These are phyloP conservation scores for Halichoeres trimaculatus DNA, from an alignment of 2,113 vertebrate genomes.

Conservation along the genomic window DNA sequence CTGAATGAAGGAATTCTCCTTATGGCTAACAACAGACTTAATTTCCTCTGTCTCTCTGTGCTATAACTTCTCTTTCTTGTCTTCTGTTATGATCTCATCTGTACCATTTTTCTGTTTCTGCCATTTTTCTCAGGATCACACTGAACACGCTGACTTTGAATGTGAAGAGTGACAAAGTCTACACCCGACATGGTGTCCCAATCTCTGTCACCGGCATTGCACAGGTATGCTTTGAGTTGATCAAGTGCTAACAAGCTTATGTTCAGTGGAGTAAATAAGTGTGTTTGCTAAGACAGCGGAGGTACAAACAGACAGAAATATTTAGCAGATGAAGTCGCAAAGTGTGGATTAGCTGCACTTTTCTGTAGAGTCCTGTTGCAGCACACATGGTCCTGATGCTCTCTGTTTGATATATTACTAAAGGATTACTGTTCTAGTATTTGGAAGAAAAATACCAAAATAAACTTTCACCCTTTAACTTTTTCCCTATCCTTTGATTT, in stretches of 20 bases:
- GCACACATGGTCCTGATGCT: not conserved
- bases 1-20: not conserved
- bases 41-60: not conserved
- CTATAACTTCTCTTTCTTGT: constrained; percentile 59
- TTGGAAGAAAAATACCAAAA: too few relatives aligned
- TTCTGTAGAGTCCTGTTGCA: not conserved
- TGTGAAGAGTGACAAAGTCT: constrained; percentile 95
- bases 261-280: not conserved
- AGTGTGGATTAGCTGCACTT: too few relatives aligned
- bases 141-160: constrained; percentile 94
- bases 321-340: not conserved
- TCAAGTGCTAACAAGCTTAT: not conserved
- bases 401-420: too few relatives aligned
- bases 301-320: not conserved
- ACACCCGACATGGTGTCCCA: constrained; percentile 94
- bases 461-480: not conserved
- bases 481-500: not conserved
- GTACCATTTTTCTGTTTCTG: not conserved
- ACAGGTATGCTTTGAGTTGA: constrained; percentile 81
- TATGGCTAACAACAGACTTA: not conserved
- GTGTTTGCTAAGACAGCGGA: not conserved
- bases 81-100: not conserved
- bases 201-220: constrained; percentile 96
- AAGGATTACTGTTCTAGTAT: too few relatives aligned
- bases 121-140: constrained; percentile 84